Conservation (phyloP, 2,113 vertebrate species). For the Origma solitaria region DNA sequence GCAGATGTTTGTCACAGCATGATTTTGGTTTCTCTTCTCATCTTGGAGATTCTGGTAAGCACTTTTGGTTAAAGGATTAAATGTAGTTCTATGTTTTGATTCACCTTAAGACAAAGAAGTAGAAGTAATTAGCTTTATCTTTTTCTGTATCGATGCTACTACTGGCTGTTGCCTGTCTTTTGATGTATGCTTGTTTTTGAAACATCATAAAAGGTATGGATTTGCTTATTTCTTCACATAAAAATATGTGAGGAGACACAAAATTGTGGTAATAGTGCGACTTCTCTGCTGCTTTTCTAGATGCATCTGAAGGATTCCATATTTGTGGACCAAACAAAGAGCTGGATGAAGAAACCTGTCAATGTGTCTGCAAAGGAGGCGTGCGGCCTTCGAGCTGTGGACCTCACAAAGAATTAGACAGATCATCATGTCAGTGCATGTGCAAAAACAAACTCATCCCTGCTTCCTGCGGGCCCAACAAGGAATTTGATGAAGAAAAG, state of each 20-base stretch:
- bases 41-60: constrained; percentile 77
- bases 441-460: constrained; percentile 82
- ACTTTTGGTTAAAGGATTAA: neutral
- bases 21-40: constrained; percentile 74
- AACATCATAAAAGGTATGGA: neutral
- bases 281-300: constrained; percentile 52
- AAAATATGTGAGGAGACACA: neutral
- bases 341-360: constrained; percentile 89
- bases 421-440: constrained; percentile 82
- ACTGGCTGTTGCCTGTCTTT: neutral
- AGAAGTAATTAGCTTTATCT: neutral
- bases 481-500: constrained; percentile 83
- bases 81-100: neutral
- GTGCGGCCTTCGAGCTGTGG: constrained; percentile 77
- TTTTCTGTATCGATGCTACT: neutral
- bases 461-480: constrained; percentile 75
- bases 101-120: neutral
- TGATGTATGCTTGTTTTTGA: neutral
- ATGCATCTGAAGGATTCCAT: constrained; percentile 68
- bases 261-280: neutral
- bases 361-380: constrained; percentile 83
- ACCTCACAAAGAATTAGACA: constrained; percentile 81
- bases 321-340: constrained; percentile 88
- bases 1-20: constrained; percentile 81
- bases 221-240: neutral